Evolutionary conservation across 2,797 vertebrate genomes (phyloP).

Genomic region (Emydoidea blandingii): DNA sequence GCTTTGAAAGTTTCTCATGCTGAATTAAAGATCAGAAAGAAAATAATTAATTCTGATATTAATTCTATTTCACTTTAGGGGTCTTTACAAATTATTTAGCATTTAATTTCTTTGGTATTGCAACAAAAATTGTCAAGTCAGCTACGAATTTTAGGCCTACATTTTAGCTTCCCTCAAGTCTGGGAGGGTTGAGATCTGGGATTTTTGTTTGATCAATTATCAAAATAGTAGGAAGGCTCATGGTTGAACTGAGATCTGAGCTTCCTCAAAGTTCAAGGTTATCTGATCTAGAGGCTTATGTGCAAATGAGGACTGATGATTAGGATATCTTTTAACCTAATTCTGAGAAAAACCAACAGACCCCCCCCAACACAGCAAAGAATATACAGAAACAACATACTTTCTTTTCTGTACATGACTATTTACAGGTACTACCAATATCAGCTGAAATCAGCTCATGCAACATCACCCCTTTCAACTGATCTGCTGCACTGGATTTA

Average conservation of each 20-base stretch:
- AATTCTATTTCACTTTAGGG: constrained; percentile 11
- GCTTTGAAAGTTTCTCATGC: background rate
- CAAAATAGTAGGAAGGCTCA: background rate
- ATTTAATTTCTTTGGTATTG: background rate
- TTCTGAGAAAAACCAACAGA: background rate
- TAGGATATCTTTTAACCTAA: background rate
- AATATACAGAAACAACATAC: background rate
- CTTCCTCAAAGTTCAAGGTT: too few relatives aligned
- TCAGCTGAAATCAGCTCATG: background rate
- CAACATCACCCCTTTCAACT: background rate
- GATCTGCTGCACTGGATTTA: background rate
- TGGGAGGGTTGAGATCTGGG: background rate
- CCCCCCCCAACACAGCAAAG: background rate
- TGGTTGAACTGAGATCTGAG: background rate
- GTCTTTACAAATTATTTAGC: background rate
- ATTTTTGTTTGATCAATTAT: background rate
- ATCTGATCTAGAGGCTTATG: background rate
- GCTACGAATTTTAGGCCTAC: background rate
- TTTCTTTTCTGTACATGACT: background rate
- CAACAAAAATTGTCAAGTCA: background rate
- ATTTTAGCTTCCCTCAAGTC: too few relatives aligned
- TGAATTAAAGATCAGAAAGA: constrained; percentile 22
- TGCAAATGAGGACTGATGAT: background rate
- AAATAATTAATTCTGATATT: background rate
- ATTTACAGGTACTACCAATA: background rate